Percentiles rank a stretch among this genome's conserved stretches.
These are phyloP conservation scores for Sphecodes monilicornis DNA, from an alignment of 2,888 invertebrate genomes.

Conservation along the genomic window DNA sequence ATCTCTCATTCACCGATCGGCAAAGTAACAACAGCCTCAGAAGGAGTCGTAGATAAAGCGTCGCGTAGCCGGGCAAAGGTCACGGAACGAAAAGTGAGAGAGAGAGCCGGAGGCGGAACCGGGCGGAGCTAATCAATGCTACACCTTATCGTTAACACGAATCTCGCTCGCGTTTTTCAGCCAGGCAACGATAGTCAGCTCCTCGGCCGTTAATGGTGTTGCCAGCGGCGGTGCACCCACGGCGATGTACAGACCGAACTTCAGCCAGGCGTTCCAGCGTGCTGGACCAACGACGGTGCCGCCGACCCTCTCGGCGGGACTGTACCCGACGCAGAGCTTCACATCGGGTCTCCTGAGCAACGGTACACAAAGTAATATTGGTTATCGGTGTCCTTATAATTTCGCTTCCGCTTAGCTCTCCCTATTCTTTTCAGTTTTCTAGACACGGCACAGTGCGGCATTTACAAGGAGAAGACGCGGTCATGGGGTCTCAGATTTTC, in stretches of 20 bases:
- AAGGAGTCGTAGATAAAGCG: slow-evolving; percentile 57
- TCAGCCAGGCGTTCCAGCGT: slow-evolving; percentile 90
- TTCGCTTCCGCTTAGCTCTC: slow-evolving; percentile 37
- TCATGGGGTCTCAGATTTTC: too few species aligned
- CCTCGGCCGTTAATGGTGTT: slow-evolving; percentile 83
- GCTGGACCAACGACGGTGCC: slow-evolving; percentile 85
- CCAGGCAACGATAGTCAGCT: slow-evolving; percentile 87
- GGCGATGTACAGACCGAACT: slow-evolving; percentile 90
- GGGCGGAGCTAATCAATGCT: slow-evolving; percentile 51
- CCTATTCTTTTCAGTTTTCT: background rate
- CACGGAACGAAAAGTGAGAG: slow-evolving; percentile 54
- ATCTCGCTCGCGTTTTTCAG: slow-evolving; percentile 82
- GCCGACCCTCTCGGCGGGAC: slow-evolving; percentile 83
- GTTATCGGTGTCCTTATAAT: slow-evolving; percentile 77
- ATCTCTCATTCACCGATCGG: slow-evolving; percentile 55
- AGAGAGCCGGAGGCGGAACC: slow-evolving; percentile 51
- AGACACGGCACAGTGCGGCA: too few species aligned
- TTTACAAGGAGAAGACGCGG: too few species aligned
- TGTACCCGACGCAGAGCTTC: slow-evolving; percentile 85
- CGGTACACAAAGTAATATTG: slow-evolving; percentile 84
- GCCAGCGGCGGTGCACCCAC: slow-evolving; percentile 86
- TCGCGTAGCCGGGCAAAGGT: slow-evolving; percentile 67
- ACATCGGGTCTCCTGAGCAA: slow-evolving; percentile 84
- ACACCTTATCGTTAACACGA: slow-evolving; percentile 58
- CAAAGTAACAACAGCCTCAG: slow-evolving; percentile 11